Evolutionary conservation across 1,140 invertebrate genomes (phyloP).

Genomic region (Drosophila malerkotliana): DNA sequence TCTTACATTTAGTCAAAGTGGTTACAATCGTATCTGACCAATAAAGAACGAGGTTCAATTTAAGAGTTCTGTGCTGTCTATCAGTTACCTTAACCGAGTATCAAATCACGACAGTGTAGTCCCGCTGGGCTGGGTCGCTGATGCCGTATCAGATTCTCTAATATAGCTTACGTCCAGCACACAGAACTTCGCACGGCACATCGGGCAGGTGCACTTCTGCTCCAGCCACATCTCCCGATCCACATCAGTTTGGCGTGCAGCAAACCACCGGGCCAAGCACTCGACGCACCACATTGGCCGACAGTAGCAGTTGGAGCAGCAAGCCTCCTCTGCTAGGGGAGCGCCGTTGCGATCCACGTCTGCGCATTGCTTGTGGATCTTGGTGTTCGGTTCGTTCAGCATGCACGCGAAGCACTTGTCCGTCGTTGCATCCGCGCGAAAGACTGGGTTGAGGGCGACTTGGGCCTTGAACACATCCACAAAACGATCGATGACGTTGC

Average conservation of each 20-base stretch:
- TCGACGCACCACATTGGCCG: constrained; percentile 95
- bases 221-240: constrained; percentile 91
- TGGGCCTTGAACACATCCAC: constrained; percentile 92
- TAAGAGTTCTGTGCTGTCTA: constrained; percentile 8
- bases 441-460: constrained; percentile 89
- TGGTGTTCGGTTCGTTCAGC: constrained; percentile 91
- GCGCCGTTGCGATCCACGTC: constrained; percentile 70
- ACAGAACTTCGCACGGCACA: constrained; percentile 94
- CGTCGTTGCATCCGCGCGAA: constrained; percentile 88
- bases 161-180: constrained; percentile 90
- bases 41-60: constrained; percentile 69
- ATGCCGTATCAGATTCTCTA: constrained; percentile 10
- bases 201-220: constrained; percentile 94
- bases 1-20: constrained; percentile 54
- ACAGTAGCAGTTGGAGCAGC: constrained; percentile 87
- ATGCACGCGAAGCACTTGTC: constrained; percentile 95
- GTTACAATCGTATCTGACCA: constrained; percentile 55
- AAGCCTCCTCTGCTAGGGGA: constrained; percentile 68
- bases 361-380: constrained; percentile 90
- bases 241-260: constrained; percentile 91
- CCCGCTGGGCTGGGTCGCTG: background rate
- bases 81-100: constrained; percentile 15
- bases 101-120: constrained; percentile 50
- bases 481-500: constrained; percentile 92
- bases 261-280: constrained; percentile 95